These are phyloP conservation scores for Mantis religiosa DNA, from an alignment of 2,888 invertebrate genomes.

Conservation along the genomic window DNA sequence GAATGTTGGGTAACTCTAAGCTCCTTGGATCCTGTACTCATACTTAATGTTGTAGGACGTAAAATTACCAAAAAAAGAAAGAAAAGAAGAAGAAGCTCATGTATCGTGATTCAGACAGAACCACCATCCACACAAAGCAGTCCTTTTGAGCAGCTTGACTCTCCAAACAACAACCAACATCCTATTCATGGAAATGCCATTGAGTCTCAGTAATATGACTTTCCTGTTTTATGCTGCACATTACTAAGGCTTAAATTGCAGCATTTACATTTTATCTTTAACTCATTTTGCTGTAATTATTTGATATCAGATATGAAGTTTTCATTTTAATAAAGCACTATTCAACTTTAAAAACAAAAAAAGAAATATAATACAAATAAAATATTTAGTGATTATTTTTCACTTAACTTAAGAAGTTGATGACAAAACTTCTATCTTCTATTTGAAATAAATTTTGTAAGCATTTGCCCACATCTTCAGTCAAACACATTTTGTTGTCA, in stretches of 20 bases:
- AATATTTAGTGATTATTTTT: too few species aligned
- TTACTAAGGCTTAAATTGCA: neutral
- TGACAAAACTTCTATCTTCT: too few species aligned
- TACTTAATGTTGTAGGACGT: too few species aligned
- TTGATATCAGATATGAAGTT: neutral
- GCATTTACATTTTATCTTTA: neutral
- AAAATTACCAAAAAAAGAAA: too few species aligned
- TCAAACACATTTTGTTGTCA: too few species aligned
- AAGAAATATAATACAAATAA: too few species aligned
- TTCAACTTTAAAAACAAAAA: too few species aligned
- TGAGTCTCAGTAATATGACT: neutral
- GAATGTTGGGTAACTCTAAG: too few species aligned
- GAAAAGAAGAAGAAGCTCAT: conserved; percentile 20
- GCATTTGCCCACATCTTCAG: too few species aligned
- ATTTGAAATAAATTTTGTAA: too few species aligned
- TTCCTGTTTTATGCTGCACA: neutral
- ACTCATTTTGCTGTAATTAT: neutral
- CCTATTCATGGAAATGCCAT: conserved; percentile 3
- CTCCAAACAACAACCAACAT: conserved; percentile 24
- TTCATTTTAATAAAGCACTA: neutral
- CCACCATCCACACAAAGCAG: conserved; percentile 20
- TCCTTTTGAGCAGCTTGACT: conserved; percentile 19
- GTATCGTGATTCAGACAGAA: conserved; percentile 16
- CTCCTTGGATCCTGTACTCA: too few species aligned
- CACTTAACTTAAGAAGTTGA: too few species aligned